Base-by-base conservation (phyloP, 2,888 invertebrate species). In the Tenthredo distinguenda region DNA sequence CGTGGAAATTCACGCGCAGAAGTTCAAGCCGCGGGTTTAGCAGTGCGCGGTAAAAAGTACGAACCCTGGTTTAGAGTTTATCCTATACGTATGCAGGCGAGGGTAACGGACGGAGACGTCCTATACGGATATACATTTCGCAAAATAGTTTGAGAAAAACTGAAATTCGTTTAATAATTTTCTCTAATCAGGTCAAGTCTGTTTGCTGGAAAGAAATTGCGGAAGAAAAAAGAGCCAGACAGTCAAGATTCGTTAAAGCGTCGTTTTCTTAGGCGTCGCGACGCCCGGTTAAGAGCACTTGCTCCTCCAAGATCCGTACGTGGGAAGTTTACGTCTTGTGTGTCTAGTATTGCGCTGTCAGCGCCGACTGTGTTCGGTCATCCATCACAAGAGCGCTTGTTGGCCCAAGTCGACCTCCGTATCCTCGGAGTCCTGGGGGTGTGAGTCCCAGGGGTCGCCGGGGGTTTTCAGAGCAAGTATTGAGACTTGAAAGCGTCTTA, bases 331-430 rank as follows among this genome's bases (percentile, higher is more conserved):
- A 83, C 71, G 65, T 83, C 68, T 68, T 62, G 37, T 81, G 81
- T 81, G 87, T 86, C 87, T 87, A 79, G 88, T 89, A 91, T 91
- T 89, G 90, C 89, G 79, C 89, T 89, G 90, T 90, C 90, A 89
- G 87, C 89, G 79, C 89, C 88, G 90, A 89, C 90, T 89, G 89
- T 87, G 89, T 87, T 88, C 87, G 85, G 88, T 90, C 91, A 91
- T 91, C 90, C 89, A 91, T 91, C 91, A 91, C 88, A 87, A 86
- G 88, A 88, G 62, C 34, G 83, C 83, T 83, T 68, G 68, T 83
- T 83, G 68, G 83, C 83, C 71, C 47, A 37, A 82, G 71, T 68
- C 83, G 71, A 83, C 68, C 83, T 71, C 83, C 43, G 40, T 68
- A 83, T 83, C 83, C 83, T 37, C 43, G 4, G 47, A 0, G 31